Evolutionary conservation across 2,888 invertebrate species (phyloP), one percentile per base, ranked within the genome.

Genomic region (Sesia apiformis): DNA sequence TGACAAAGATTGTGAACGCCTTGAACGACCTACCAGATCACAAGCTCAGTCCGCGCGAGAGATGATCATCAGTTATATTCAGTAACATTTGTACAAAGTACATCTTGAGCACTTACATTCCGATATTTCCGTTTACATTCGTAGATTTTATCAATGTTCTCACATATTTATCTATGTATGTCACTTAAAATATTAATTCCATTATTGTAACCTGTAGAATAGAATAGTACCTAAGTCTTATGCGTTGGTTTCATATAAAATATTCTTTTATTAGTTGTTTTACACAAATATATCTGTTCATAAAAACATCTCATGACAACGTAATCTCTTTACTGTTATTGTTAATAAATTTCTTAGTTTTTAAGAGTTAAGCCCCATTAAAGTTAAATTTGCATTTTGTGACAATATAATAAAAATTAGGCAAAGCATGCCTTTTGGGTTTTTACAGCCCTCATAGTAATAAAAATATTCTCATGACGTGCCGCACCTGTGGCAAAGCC

Each of bases 361-460:
- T 75, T 83, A 84, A 83, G 84, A 77, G 76, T 83, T 81, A 74
- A 74, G 83, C 83, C 84, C 81, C 67, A 67, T 62, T 59, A 59
- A 71, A 63, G 70, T 76, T 75, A 75, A 72, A 78, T 76, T 78
- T 76, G 74, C 77, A 81, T 79, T 78, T 72, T 76, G 77, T 73
- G 79, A 83, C 79, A 80, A 83, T 83, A 82, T 76, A 66, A 72
- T 63, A 70, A 23, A 23, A 23, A 23, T 1, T 23, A 23, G 23
- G 23, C 23, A 23, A 23, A 23, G 23, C 23, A 64, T 65, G 67
- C 68, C 67, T 78, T 77, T 81, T 82, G 84, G 83, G 81, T 79
- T 80, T 81, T 79, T 83, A 84, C 74, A 77, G 70, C 76, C 83
- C 79, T 49, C 67, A 69, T 76, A 71, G 67, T 66, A 72, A 70